phyloP scores from a whole-genome alignment of 2,797 vertebrate genomes.

The Saxicola maurus region DNA sequence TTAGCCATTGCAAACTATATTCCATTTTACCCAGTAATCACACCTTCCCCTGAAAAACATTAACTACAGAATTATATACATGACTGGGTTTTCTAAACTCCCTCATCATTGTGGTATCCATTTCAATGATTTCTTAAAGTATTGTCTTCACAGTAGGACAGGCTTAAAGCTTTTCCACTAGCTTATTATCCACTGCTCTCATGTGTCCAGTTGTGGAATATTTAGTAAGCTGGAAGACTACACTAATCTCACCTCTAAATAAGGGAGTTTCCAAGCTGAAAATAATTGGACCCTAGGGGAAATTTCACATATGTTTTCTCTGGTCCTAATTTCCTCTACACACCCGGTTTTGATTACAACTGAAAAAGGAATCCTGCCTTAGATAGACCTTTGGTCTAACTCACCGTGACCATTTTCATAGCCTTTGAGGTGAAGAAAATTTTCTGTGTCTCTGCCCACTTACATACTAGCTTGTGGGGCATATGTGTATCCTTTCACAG shows the following conservation, averaged over 20 bases:
- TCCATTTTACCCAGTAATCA: not conserved
- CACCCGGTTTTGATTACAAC: not conserved
- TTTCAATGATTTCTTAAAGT: not conserved
- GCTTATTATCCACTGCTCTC: not conserved
- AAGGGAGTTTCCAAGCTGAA: not conserved
- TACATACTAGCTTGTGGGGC: not conserved
- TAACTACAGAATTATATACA: not conserved
- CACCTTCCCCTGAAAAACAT: not conserved
- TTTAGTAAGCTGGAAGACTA: not conserved
- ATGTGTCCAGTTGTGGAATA: rapidly evolving
- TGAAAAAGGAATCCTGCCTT: not conserved
- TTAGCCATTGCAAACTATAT: not conserved
- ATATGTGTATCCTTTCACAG: not conserved
- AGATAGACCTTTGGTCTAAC: not conserved
- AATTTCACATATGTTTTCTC: not conserved
- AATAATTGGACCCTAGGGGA: not conserved
- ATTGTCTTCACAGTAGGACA: not conserved
- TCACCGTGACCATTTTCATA: not conserved
- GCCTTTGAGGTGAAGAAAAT: not conserved
- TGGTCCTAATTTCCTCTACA: not conserved
- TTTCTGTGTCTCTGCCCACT: not conserved
- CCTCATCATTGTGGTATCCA: not conserved
- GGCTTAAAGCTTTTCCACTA: not conserved
- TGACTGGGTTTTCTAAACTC: not conserved
- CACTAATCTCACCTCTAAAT: not conserved